phyloP scores from a whole-genome alignment of 1,140 invertebrate genomes.

The Sycophila sp. region DNA sequence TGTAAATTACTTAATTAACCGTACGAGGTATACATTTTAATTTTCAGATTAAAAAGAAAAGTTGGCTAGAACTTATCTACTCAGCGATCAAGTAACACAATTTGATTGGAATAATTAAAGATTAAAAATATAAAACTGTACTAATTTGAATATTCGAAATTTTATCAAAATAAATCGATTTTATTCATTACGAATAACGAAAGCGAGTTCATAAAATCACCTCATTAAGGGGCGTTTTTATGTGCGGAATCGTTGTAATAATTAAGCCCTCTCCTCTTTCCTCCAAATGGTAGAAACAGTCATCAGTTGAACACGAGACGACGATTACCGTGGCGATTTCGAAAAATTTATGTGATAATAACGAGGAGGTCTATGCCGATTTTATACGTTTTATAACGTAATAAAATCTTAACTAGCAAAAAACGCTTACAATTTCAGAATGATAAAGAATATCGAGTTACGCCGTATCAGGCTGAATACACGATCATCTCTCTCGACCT shows the following conservation, averaged over 20 bases:
- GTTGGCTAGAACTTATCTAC: too few species aligned
- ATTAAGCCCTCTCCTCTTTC: conserved; percentile 44
- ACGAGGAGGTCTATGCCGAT: not conserved
- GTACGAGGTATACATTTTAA: too few species aligned
- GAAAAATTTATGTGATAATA: conserved; percentile 37
- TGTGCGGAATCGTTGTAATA: conserved; percentile 43
- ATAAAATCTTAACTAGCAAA: not conserved
- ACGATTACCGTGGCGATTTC: conserved; percentile 26
- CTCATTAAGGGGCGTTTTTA: conserved; percentile 50
- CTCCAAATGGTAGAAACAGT: not conserved
- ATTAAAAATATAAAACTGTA: too few species aligned
- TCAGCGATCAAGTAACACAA: too few species aligned
- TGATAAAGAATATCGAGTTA: too few species aligned
- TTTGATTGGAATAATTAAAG: too few species aligned
- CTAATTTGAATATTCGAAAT: not conserved
- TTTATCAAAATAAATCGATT: not conserved
- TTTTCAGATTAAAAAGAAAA: too few species aligned
- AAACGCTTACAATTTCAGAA: too few species aligned
- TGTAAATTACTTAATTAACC: too few species aligned
- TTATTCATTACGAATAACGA: conserved; percentile 26
- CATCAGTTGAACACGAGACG: conserved; percentile 14
- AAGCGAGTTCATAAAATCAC: conserved; percentile 45
- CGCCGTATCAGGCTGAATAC: too few species aligned
- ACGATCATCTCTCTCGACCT: too few species aligned
- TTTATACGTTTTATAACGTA: not conserved